phyloP scores from a whole-genome alignment of 2,888 invertebrate species.

The Nymphalis urticae region DNA sequence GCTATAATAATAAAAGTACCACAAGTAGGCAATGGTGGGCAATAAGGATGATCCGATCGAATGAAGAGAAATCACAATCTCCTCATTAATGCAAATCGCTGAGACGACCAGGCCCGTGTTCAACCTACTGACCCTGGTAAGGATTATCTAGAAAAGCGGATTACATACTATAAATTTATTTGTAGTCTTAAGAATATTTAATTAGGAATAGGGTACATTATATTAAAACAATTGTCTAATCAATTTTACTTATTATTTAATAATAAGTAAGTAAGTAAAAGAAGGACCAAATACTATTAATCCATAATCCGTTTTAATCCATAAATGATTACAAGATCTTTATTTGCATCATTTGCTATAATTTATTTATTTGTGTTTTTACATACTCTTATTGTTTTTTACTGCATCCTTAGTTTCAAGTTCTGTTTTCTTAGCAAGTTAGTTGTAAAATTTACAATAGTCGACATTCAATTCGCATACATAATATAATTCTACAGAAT shows the following conservation, averaged over 20 bases:
- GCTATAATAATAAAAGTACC: not conserved
- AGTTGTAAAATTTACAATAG: constrained; percentile 15
- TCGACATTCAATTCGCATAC: constrained; percentile 20
- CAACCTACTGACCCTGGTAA: constrained; percentile 73
- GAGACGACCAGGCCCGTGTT: constrained; percentile 50
- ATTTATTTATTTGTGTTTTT: no score
- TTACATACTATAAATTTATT: constrained; percentile 28
- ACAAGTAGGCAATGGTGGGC: not conserved
- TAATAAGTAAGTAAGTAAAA: no score
- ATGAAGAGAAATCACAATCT: constrained; percentile 66
- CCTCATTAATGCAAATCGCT: constrained; percentile 72
- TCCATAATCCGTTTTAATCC: no score
- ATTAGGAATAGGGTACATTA: not conserved
- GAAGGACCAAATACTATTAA: no score
- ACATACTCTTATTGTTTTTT: no score
- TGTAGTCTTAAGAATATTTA: constrained; percentile 1
- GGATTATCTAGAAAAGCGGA: constrained; percentile 49
- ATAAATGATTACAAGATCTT: no score
- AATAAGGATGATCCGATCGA: constrained; percentile 11
- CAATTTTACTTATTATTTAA: not conserved
- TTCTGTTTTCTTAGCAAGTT: not conserved
- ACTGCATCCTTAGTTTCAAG: no score
- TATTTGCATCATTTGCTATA: no score
- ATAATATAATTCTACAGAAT: constrained; percentile 26
- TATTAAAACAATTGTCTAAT: not conserved